Percentiles rank a stretch among this genome's conserved stretches.
Evolutionary conservation across 2,888 invertebrate genomes (phyloP).

Genomic region (Campaea margaritaria): DNA sequence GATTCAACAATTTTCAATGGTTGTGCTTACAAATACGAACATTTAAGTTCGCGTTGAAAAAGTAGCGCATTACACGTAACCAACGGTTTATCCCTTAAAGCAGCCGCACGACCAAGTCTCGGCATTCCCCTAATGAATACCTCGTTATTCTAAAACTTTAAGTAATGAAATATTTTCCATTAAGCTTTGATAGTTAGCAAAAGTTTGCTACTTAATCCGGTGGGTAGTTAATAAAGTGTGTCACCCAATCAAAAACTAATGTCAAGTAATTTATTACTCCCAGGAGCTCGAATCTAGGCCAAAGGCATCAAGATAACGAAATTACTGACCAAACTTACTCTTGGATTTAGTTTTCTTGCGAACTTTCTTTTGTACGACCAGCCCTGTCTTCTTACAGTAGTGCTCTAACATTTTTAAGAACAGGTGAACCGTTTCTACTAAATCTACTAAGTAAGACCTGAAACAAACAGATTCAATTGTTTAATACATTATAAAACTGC

Average conservation of each 20-base stretch:
- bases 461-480: slow-evolving; percentile 43
- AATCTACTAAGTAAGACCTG: slow-evolving; percentile 93
- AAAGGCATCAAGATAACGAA: slow-evolving; percentile 33
- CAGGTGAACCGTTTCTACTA: slow-evolving; percentile 95
- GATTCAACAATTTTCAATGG: no score
- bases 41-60: no score
- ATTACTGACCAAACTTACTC: slow-evolving; percentile 65
- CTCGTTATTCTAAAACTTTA: neutral
- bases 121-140: neutral
- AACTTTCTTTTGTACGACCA: slow-evolving; percentile 90
- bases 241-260: slow-evolving; percentile 42
- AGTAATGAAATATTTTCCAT: slow-evolving; percentile 2
- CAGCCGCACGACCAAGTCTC: no score
- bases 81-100: no score
- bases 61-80: no score
- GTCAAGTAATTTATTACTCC: slow-evolving; percentile 40
- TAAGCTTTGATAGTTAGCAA: neutral
- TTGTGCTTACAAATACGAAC: no score
- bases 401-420: slow-evolving; percentile 95
- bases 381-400: slow-evolving; percentile 86
- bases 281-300: slow-evolving; percentile 31
- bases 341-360: slow-evolving; percentile 78
- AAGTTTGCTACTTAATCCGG: slow-evolving; percentile 31
- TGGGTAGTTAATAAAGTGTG: slow-evolving; percentile 35
- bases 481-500: no score